Conservation (phyloP, 2,797 vertebrate species). For the Phalanger gymnotis region DNA sequence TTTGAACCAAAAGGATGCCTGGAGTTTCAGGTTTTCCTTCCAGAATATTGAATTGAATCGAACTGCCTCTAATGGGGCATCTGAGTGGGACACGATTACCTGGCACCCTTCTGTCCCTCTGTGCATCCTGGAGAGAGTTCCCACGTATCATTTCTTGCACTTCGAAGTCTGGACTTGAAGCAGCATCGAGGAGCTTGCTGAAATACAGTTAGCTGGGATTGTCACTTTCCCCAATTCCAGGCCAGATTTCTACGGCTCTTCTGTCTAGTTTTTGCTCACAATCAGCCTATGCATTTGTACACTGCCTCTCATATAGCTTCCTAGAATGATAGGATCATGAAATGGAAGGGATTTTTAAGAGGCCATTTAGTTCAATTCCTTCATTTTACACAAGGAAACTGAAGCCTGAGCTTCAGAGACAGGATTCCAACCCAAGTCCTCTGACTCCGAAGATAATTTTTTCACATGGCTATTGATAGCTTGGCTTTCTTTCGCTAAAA, state of each 20-base stretch:
- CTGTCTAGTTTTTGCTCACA: neutral
- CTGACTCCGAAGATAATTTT: neutral
- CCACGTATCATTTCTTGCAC: neutral
- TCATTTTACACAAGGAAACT: neutral
- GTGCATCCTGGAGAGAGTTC: neutral
- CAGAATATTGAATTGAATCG: neutral
- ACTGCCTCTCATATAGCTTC: neutral
- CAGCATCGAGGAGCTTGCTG: neutral
- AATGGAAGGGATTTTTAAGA: neutral
- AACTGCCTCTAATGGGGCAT: neutral
- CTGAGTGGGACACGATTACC: neutral
- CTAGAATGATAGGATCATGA: neutral
- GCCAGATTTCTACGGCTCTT: neutral
- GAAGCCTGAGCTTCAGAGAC: neutral
- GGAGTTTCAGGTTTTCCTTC: neutral
- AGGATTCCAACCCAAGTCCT: neutral
- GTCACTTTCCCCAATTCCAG: neutral
- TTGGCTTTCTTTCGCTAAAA: neutral
- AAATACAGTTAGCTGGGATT: neutral
- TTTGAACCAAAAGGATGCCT: neutral
- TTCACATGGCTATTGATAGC: neutral
- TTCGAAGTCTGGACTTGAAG: neutral
- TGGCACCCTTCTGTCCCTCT: neutral
- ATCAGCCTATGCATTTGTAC: neutral
- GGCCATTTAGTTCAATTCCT: neutral